These are phyloP conservation scores for Trichogramma evanescens DNA, from an alignment of 2,888 invertebrate species.

Conservation along the genomic window DNA sequence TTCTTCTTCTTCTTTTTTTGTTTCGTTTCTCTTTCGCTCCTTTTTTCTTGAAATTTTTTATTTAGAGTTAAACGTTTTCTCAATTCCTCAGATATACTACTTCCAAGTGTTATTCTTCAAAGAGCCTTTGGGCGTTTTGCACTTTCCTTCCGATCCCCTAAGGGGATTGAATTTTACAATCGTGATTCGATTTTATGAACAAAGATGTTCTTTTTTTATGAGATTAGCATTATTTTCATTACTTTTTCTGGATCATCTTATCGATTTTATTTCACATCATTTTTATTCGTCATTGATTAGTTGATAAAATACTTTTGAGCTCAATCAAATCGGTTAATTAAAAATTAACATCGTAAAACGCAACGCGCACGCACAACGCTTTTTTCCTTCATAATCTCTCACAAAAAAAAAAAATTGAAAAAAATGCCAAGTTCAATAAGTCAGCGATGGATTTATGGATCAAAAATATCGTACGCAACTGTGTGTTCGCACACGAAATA, in stretches of 20 bases:
- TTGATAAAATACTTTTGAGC: too few species aligned
- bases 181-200: neutral
- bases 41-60: conserved; percentile 5
- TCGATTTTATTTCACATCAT: neutral
- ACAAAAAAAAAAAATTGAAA: too few species aligned
- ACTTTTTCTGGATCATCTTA: neutral
- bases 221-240: conserved; percentile 2
- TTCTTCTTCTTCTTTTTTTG: neutral
- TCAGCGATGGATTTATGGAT: too few species aligned
- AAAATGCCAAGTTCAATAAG: too few species aligned
- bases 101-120: neutral
- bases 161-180: neutral
- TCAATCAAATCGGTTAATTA: too few species aligned
- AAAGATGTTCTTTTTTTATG: neutral
- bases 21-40: neutral
- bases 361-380: too few species aligned
- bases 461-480: too few species aligned
- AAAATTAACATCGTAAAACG: too few species aligned
- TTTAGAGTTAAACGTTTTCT: conserved; percentile 17
- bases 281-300: too few species aligned
- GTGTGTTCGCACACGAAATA: neutral
- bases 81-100: neutral
- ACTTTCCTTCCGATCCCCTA: conserved; percentile 1
- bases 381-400: too few species aligned
- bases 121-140: neutral